Evolutionary conservation across 2,797 vertebrate genomes (phyloP).

Genomic region (Clarias platycephalus): DNA sequence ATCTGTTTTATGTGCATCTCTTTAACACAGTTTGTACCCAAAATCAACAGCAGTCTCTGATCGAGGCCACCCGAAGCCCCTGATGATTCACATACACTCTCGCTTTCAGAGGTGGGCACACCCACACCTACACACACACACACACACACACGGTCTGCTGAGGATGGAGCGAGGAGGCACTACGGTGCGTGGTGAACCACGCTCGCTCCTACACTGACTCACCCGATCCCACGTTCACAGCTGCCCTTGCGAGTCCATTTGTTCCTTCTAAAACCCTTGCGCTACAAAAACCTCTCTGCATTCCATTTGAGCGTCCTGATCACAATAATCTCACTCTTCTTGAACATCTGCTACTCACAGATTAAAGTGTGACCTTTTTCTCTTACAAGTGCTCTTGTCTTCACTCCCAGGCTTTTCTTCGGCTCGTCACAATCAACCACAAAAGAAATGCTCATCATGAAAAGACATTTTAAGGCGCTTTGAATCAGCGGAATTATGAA

Average conservation of each 20-base stretch:
- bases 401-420: conserved; percentile 29
- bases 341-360: conserved; percentile 20
- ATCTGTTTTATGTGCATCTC: not conserved
- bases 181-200: conserved; percentile 34
- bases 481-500: conserved; percentile 13
- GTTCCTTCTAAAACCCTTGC: conserved; percentile 23
- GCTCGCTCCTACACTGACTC: conserved; percentile 35
- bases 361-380: conserved; percentile 27
- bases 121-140: conserved; percentile 20
- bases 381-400: conserved; percentile 19
- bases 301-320: not conserved
- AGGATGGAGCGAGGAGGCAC: conserved; percentile 27
- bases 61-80: not conserved
- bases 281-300: conserved; percentile 10
- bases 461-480: not conserved
- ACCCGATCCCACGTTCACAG: conserved; percentile 49
- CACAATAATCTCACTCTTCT: conserved; percentile 22
- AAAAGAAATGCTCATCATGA: conserved; percentile 4
- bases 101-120: conserved; percentile 28
- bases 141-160: conserved; percentile 39
- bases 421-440: not conserved
- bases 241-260: conserved; percentile 46
- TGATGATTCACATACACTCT: conserved; percentile 11
- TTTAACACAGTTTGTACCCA: not conserved
- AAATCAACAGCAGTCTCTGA: not conserved